These are phyloP conservation scores for Oxygymnocypris stewartii DNA, from an alignment of 2,113 vertebrate species.

Conservation along the genomic window DNA sequence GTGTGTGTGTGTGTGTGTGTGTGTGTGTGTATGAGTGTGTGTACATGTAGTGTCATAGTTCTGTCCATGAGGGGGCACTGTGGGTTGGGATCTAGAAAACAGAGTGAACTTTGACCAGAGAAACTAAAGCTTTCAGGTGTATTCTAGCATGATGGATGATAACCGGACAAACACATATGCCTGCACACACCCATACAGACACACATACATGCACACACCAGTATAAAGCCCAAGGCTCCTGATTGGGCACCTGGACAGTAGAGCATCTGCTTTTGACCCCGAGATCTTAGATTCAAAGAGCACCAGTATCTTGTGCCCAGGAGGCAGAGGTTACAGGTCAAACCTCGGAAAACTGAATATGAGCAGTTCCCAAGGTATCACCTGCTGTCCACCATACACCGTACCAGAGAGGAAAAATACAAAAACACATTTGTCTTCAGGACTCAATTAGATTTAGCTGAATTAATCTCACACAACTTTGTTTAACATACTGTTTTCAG, in stretches of 20 bases:
- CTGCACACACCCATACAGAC: neutral
- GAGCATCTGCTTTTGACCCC: slow-evolving; percentile 22
- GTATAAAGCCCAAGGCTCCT: neutral
- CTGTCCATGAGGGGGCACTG: slow-evolving; percentile 32
- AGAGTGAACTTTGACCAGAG: slow-evolving; percentile 34
- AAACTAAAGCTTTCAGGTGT: slow-evolving; percentile 30
- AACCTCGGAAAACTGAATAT: slow-evolving; percentile 17
- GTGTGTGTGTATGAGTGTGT: neutral
- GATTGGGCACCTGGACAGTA: slow-evolving; percentile 42
- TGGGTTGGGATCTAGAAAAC: slow-evolving; percentile 4
- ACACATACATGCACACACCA: slow-evolving; percentile 16
- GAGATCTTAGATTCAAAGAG: slow-evolving; percentile 40
- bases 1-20: neutral
- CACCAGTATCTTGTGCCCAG: slow-evolving; percentile 32
- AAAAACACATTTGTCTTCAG: neutral
- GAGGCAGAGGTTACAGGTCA: slow-evolving; percentile 48
- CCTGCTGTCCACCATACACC: neutral
- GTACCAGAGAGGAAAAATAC: neutral
- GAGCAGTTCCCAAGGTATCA: slow-evolving; percentile 45
- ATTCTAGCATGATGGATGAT: slow-evolving; percentile 27
- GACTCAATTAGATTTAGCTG: neutral
- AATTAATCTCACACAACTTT: neutral
- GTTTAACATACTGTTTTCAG: neutral
- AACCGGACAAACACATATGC: slow-evolving; percentile 5
- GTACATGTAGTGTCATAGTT: neutral